Conservation (phyloP, 2,797 vertebrate genomes). For the Streptopelia turtur region DNA sequence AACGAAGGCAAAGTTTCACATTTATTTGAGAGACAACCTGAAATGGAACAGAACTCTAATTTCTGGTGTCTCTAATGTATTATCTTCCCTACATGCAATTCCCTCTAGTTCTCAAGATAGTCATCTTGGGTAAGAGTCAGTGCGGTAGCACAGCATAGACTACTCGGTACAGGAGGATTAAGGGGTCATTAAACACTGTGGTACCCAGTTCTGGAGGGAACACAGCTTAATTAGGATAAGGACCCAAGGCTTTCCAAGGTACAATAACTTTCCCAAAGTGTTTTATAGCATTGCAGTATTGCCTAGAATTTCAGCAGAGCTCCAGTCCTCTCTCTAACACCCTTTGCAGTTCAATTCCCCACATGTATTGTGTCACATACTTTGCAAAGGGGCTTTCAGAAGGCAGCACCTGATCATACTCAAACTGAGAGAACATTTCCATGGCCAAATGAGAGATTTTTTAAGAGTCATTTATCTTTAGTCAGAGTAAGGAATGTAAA, state of each 20-base stretch:
- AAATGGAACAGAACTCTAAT: background rate
- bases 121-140: background rate
- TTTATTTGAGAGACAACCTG: background rate
- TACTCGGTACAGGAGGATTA: background rate
- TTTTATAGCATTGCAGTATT: background rate
- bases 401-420: background rate
- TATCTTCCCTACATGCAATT: background rate
- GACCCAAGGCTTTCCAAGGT: background rate
- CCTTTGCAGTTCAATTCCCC: background rate
- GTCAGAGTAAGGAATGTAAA: background rate
- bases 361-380: background rate
- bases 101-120: background rate
- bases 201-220: background rate
- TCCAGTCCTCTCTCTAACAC: background rate
- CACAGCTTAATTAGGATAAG: slow-evolving; percentile 13
- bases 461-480: background rate
- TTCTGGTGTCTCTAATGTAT: background rate
- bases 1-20: background rate
- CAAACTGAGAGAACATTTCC: background rate
- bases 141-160: background rate
- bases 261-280: background rate
- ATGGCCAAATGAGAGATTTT: background rate
- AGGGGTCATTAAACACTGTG: slow-evolving; percentile 23
- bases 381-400: background rate
- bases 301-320: background rate